Base-by-base conservation (phyloP, 37 sponge, comb jelly and placozoan genomes). In the Tethya wilhelma region DNA sequence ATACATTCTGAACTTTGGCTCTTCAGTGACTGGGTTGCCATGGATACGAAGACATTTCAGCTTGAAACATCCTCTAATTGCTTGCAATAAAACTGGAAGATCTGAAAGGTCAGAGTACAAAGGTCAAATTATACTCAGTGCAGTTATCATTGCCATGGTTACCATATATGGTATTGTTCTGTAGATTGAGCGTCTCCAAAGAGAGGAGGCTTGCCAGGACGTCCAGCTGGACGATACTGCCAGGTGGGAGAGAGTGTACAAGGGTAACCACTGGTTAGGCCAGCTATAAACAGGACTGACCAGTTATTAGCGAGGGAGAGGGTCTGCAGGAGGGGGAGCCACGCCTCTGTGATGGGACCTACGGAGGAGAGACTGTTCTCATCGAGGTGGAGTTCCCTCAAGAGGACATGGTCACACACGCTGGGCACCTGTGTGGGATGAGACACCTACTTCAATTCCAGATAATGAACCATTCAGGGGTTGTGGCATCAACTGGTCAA, bases 281-380 rank as follows among this genome's bases (percentile, higher is more conserved):
- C n/a, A n/a, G n/a, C n/a, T 14, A 49, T 49, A 49, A 49, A 49
- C 14, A 9, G 14, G 0, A n/a, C 77, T 67, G 11, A 90, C 91
- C 91, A 86, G 66, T 90, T 90, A 29, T 79, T 79, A 38, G 91
- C 73, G 8, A 90, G 67, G 7, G 74, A 57, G 44, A 90, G 83
- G 6, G 74, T 90, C 67, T 85, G 86, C 0, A 90, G 91, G 9
- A 77, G 73, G 42, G 91, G 91, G 25, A 90, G 74, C 91, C 91
- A 90, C 2, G 86, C 71, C n/a, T 37, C 22, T 9, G 64, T 39
- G 68, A 90, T 59, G 36, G 82, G 64, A 19, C 70, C 4, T 1
- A 90, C 29, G 69, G 56, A 40, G 29, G 81, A 79, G 7, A 90
- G 77, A 56, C 74, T 82, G 67, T 90, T 90, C 38, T 77, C 91